A percentile compares a stretch with the other conserved stretches of the same genome.
These are phyloP conservation scores for Notiomystis cincta DNA, from an alignment of 2,113 vertebrate species.

Conservation along the genomic window DNA sequence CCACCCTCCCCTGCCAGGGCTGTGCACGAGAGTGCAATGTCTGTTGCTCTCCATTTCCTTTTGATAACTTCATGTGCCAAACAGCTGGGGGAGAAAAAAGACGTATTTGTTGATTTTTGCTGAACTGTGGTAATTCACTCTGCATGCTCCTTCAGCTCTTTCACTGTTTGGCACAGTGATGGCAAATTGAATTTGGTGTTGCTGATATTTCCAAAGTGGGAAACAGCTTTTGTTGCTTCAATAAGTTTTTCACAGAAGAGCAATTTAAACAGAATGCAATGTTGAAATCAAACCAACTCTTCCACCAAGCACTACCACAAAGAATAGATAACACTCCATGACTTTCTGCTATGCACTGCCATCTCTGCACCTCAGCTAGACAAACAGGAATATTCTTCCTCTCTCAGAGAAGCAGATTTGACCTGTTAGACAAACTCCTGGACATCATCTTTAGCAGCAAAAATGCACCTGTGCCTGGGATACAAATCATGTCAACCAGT, in stretches of 20 bases:
- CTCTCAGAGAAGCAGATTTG: neutral
- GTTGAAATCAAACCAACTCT: neutral
- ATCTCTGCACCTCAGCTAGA: neutral
- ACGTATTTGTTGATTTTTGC: neutral
- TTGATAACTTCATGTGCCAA: neutral
- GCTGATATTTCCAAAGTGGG: neutral
- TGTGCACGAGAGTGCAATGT: neutral
- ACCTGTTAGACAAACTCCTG: neutral
- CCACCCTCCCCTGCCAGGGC: neutral
- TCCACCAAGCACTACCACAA: fast-evolving
- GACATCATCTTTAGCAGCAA: neutral
- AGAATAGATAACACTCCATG: neutral
- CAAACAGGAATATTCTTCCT: neutral
- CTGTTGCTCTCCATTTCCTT: neutral
- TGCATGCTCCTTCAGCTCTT: neutral
- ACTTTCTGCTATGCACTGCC: neutral
- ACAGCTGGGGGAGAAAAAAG: fast-evolving
- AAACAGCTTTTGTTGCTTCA: neutral
- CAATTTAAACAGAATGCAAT: neutral
- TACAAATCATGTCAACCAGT: neutral
- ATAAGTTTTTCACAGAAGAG: neutral
- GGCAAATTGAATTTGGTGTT: neutral
- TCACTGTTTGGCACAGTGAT: neutral
- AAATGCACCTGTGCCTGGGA: neutral
- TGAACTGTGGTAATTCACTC: neutral